A percentile compares a stretch with the other conserved stretches of the same genome.
Evolutionary conservation across 1,140 invertebrate genomes (phyloP).

Genomic region (Zaprionus kolodkinae): DNA sequence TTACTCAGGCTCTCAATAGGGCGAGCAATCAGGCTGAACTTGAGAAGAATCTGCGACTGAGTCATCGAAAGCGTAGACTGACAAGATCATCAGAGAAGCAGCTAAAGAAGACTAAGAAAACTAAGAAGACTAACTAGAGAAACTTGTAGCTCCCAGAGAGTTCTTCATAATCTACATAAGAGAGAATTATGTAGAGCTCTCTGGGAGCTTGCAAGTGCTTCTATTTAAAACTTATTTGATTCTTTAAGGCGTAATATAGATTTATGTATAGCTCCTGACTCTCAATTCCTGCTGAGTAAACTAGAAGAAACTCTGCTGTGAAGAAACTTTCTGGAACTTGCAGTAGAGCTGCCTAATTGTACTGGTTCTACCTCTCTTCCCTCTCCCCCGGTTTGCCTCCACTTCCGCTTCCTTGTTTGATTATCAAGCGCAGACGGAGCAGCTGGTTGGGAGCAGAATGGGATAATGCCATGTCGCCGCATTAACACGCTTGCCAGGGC

Average conservation of each 20-base stretch:
- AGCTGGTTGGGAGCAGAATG: conserved; percentile 13
- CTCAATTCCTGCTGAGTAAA: no score
- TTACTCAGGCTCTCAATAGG: no score
- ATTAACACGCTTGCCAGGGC: conserved; percentile 52
- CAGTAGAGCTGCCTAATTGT: not conserved
- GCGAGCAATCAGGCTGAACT: no score
- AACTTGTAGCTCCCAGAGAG: not conserved
- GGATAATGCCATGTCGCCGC: conserved; percentile 74
- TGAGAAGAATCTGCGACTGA: no score
- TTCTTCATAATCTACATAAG: not conserved
- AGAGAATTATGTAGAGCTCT: not conserved
- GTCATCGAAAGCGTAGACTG: no score
- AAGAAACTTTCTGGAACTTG: not conserved
- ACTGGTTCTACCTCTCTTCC: not conserved
- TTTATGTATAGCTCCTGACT: no score
- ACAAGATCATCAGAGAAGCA: not conserved
- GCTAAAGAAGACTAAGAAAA: not conserved
- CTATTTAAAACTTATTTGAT: no score
- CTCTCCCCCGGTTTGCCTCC: not conserved
- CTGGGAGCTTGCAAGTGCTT: not conserved
- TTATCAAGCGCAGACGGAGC: conserved; percentile 56
- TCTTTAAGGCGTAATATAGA: no score
- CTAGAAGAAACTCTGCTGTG: no score
- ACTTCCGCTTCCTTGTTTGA: conserved; percentile 64
- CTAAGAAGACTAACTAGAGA: no score